Evolutionary conservation across 1,140 invertebrate species (phyloP).

Genomic region (Rhynchophorus ferrugineus): DNA sequence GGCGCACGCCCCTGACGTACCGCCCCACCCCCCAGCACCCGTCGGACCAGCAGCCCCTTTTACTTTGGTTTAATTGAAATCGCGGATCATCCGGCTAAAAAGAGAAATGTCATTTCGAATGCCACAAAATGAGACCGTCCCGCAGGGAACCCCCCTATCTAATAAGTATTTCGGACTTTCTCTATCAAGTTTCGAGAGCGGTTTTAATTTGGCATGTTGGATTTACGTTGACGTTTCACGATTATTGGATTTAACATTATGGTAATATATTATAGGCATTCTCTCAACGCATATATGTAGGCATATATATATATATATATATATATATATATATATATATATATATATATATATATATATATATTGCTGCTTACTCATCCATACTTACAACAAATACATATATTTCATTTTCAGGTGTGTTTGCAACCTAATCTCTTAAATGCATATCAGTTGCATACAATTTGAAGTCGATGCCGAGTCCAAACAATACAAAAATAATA

Average conservation of each 20-base stretch:
- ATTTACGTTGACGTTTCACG: constrained; percentile 3
- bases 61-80: constrained; percentile 26
- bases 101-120: constrained; percentile 28
- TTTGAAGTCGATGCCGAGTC: too few relatives aligned
- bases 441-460: too few relatives aligned
- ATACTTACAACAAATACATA: too few relatives aligned
- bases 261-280: constrained; percentile 1
- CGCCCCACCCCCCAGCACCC: neutral
- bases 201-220: constrained; percentile 4
- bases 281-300: neutral
- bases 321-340: neutral
- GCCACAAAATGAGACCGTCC: constrained; percentile 27
- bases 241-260: constrained; percentile 6
- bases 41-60: constrained; percentile 1
- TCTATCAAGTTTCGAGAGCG: constrained; percentile 1
- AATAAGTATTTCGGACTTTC: constrained; percentile 3
- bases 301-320: neutral
- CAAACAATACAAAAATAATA: too few relatives aligned
- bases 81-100: constrained; percentile 28
- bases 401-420: too few relatives aligned
- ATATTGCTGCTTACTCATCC: neutral
- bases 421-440: too few relatives aligned
- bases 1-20: too few relatives aligned
- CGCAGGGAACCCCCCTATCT: constrained; percentile 15
- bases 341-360: neutral